These are phyloP conservation scores for Oryctes rhinoceros DNA, from an alignment of 1,140 invertebrate genomes.

Conservation along the genomic window DNA sequence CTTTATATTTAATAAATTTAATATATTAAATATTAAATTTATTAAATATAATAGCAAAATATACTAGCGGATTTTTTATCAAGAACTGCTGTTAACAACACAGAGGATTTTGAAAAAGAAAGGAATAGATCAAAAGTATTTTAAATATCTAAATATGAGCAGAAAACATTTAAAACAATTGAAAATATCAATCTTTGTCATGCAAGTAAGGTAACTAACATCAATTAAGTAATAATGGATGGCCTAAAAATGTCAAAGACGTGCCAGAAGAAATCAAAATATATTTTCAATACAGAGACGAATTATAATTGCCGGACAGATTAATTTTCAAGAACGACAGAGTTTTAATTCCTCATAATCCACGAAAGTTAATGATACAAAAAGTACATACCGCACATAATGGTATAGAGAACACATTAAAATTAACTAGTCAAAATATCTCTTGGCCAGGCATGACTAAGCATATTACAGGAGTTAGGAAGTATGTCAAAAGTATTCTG, in stretches of 20 bases:
- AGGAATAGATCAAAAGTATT: too few relatives aligned
- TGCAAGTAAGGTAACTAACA: too few relatives aligned
- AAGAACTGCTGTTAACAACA: too few relatives aligned
- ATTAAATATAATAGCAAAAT: too few relatives aligned
- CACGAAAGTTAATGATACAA: constrained; percentile 48
- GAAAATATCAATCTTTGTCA: too few relatives aligned
- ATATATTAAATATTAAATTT: too few relatives aligned
- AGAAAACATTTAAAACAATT: too few relatives aligned
- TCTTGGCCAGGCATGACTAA: constrained; percentile 7
- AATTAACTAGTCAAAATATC: constrained; percentile 50
- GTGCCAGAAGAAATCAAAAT: constrained; percentile 44
- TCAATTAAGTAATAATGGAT: constrained; percentile 40
- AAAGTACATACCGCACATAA: constrained; percentile 36
- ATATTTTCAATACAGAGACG: constrained; percentile 50
- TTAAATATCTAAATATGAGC: too few relatives aligned
- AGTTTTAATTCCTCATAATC: constrained; percentile 51
- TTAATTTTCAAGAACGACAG: constrained; percentile 46
- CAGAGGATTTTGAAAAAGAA: too few relatives aligned
- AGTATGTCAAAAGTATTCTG: constrained; percentile 20
- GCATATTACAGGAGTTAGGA: not conserved
- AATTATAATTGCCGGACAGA: constrained; percentile 44
- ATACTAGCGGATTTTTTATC: too few relatives aligned
- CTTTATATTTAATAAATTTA: too few relatives aligned
- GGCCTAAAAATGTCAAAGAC: constrained; percentile 49
- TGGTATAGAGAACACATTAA: constrained; percentile 49